phyloP scores from a whole-genome alignment of 2,888 invertebrate species.

The Philereme transversata region DNA sequence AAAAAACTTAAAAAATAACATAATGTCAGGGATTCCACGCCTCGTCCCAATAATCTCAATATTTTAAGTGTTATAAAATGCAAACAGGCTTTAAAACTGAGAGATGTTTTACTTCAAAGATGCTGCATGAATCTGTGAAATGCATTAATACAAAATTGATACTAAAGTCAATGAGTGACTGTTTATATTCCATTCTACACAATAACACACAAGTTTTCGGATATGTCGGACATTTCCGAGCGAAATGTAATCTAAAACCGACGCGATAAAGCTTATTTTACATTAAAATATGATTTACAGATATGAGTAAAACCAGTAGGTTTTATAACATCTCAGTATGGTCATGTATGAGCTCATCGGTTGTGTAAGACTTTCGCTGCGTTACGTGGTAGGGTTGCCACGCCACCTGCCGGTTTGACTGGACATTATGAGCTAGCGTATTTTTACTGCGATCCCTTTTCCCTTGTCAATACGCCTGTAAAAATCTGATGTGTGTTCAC shows the following conservation, averaged over 20 bases:
- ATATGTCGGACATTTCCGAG: neutral
- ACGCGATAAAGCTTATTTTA: constrained; percentile 2
- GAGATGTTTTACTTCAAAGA: too few relatives aligned
- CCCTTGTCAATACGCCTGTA: too few relatives aligned
- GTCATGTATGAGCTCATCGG: constrained; percentile 38
- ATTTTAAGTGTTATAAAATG: constrained; percentile 23
- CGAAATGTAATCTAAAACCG: neutral
- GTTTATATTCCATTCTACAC: too few relatives aligned
- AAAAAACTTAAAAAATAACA: constrained; percentile 3
- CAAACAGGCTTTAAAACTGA: neutral
- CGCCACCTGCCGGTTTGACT: constrained; percentile 14
- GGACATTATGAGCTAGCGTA: constrained; percentile 21
- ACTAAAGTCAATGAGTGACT: too few relatives aligned
- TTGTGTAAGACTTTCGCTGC: constrained; percentile 42
- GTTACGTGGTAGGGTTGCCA: constrained; percentile 30
- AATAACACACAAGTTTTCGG: too few relatives aligned
- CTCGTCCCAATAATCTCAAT: constrained; percentile 32
- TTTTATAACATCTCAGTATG: constrained; percentile 38
- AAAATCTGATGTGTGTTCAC: too few relatives aligned
- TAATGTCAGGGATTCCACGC: constrained; percentile 23
- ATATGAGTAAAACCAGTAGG: constrained; percentile 21
- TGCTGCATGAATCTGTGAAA: too few relatives aligned
- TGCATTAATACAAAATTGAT: too few relatives aligned
- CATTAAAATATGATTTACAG: neutral
- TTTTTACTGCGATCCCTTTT: constrained; percentile 1